Percentiles rank a stretch among this genome's conserved stretches.
phyloP scores from a whole-genome alignment of 2,113 vertebrate genomes.

The Clupea harengus region DNA sequence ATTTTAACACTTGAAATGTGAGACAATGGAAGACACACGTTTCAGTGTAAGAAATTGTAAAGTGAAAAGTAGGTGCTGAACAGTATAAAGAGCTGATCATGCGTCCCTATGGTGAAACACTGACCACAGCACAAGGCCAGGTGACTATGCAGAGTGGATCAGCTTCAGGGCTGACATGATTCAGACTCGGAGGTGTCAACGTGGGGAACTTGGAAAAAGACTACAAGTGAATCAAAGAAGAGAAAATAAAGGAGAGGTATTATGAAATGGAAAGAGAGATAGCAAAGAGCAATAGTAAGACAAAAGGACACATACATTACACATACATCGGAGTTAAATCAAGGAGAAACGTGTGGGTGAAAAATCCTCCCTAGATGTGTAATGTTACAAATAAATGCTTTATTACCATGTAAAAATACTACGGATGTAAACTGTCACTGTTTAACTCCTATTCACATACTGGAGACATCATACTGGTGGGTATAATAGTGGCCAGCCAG shows the following conservation, averaged over 20 bases:
- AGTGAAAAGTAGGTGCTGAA: neutral
- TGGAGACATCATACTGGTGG: neutral
- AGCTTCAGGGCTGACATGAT: conserved; percentile 81
- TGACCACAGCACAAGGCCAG: conserved; percentile 28
- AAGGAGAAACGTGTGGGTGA: neutral
- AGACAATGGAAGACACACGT: neutral
- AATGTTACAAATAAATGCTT: neutral
- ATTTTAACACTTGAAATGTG: conserved; percentile 18
- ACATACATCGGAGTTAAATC: neutral
- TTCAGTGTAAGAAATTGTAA: neutral
- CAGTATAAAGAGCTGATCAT: conserved; percentile 34
- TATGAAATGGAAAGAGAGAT: conserved; percentile 41
- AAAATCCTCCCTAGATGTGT: conserved; percentile 11
- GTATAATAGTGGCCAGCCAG: neutral
- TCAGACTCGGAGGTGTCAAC: conserved; percentile 77
- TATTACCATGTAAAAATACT: neutral
- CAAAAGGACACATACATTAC: neutral
- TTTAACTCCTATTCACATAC: neutral
- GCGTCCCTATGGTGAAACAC: conserved; percentile 34
- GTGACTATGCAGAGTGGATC: conserved; percentile 71
- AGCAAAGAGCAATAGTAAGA: conserved; percentile 21
- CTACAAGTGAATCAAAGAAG: conserved; percentile 72
- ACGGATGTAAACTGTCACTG: neutral
- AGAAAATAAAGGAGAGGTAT: conserved; percentile 58
- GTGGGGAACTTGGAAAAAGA: conserved; percentile 77